A percentile compares a stretch with the other conserved stretches of the same genome.
Evolutionary conservation across 23 tunicate species (phyloP).

Genomic region (Phallusia fumigata): DNA sequence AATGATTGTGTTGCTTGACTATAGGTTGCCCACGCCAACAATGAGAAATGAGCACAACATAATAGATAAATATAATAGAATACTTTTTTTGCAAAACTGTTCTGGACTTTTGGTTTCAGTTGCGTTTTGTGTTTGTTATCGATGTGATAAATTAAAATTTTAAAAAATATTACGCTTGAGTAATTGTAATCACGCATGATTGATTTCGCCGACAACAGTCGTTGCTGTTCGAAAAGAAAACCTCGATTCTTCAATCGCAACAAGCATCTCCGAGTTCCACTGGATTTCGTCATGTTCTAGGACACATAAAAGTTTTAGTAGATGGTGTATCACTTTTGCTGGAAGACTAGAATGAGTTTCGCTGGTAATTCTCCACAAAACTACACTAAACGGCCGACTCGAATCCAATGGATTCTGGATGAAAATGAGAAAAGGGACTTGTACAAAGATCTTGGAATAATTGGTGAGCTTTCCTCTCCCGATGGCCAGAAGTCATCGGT

Average conservation of each 20-base stretch:
- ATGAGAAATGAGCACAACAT: too few species aligned
- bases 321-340: neutral
- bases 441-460: conserved; percentile 85
- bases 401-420: conserved; percentile 54
- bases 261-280: too few species aligned
- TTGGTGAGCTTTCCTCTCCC: conserved; percentile 81
- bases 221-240: neutral
- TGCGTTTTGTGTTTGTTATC: too few species aligned
- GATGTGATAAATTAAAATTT: too few species aligned
- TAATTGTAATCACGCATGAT: neutral
- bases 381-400: conserved; percentile 2
- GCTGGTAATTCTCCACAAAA: neutral
- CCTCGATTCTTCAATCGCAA: too few species aligned
- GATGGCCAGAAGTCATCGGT: neutral
- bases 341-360: neutral
- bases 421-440: conserved; percentile 57
- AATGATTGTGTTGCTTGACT: too few species aligned
- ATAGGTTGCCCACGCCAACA: too few species aligned
- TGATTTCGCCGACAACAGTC: neutral
- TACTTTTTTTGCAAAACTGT: too few species aligned
- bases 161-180: neutral
- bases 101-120: too few species aligned
- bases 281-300: too few species aligned
- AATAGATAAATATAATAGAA: too few species aligned
- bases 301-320: neutral